Evolutionary conservation across 2,113 vertebrate species (phyloP).

Genomic region (Hydropotes inermis): DNA sequence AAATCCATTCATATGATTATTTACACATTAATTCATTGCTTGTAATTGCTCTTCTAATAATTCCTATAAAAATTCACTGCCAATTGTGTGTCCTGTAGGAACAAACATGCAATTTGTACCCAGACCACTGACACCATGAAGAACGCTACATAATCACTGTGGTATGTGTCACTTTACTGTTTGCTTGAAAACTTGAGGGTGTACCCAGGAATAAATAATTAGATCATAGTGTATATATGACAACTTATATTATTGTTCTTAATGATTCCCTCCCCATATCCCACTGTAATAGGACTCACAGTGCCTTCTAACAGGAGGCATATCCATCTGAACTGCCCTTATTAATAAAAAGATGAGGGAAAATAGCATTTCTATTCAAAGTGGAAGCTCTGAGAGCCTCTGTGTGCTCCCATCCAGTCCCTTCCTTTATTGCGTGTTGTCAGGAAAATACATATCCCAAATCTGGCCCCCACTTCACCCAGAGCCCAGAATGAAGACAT

Average conservation of each 20-base stretch:
- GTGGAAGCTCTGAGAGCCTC: no score
- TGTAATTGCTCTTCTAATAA: background rate
- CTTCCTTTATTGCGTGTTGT: background rate
- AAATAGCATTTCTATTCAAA: background rate
- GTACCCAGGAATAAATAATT: background rate
- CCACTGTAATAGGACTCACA: background rate
- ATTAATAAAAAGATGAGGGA: background rate
- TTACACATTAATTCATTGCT: background rate
- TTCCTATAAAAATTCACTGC: background rate
- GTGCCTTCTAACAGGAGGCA: background rate
- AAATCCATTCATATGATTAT: background rate
- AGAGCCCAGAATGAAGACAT: background rate
- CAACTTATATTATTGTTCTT: no score
- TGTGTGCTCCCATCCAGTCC: fast-evolving
- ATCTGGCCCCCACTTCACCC: fast-evolving
- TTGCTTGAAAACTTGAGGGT: background rate
- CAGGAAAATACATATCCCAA: background rate
- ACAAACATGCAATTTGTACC: background rate
- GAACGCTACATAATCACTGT: background rate
- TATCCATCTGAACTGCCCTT: background rate
- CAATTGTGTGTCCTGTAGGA: background rate
- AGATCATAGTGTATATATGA: background rate
- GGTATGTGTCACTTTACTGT: background rate
- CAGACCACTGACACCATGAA: background rate
- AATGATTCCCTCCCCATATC: background rate